These are phyloP conservation scores for Rhagonycha fulva DNA, from an alignment of 2,888 invertebrate genomes.

Conservation along the genomic window DNA sequence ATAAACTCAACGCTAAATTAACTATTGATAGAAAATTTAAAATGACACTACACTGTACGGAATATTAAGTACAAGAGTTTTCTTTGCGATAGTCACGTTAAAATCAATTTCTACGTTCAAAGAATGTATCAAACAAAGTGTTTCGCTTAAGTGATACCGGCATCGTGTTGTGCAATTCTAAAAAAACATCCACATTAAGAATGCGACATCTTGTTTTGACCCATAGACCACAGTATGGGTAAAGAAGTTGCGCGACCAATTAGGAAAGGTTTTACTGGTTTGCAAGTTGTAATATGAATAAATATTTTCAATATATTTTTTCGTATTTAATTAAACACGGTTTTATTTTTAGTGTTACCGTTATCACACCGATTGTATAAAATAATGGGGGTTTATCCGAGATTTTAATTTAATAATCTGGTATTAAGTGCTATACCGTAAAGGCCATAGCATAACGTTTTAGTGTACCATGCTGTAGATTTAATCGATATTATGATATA, in stretches of 20 bases:
- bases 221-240: background rate
- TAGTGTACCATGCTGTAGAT: background rate
- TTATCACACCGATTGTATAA: background rate
- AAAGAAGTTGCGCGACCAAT: background rate
- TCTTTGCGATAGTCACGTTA: background rate
- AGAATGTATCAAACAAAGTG: background rate
- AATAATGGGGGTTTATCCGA: background rate
- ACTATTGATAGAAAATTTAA: conserved; percentile 23
- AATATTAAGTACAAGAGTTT: background rate
- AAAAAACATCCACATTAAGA: background rate
- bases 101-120: background rate
- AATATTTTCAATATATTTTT: too few species aligned
- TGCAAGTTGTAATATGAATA: too few species aligned
- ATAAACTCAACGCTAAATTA: conserved; percentile 23
- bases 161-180: background rate
- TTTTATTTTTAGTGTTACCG: background rate
- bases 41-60: conserved; percentile 5
- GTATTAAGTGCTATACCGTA: background rate
- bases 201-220: too few species aligned
- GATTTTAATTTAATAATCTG: background rate
- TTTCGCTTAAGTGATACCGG: background rate
- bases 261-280: background rate
- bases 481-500: background rate
- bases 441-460: background rate
- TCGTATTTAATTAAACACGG: background rate